Conservation (phyloP, 2,888 invertebrate species). For the Conops quadrifasciatus region DNA sequence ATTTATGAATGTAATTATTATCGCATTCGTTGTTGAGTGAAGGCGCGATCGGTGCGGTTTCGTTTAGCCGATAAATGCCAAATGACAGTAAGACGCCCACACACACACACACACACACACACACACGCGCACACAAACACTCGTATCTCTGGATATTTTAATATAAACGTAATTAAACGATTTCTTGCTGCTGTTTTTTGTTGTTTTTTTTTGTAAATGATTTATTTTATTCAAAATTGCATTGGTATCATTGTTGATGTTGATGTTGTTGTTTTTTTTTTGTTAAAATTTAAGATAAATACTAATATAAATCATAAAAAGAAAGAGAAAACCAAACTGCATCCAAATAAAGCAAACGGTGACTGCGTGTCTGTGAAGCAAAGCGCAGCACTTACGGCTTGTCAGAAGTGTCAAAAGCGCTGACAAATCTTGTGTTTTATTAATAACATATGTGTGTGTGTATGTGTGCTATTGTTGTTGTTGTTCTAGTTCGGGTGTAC, state of each 20-base stretch:
- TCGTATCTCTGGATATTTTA: conserved; percentile 15
- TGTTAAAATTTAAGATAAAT: too few relatives aligned
- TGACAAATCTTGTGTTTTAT: conserved; percentile 5
- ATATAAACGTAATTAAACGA: conserved; percentile 39
- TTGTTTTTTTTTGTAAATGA: too few relatives aligned
- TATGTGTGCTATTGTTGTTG: too few relatives aligned
- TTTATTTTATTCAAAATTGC: conserved; percentile 9
- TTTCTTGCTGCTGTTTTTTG: conserved; percentile 23
- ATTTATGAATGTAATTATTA: conserved; percentile 56
- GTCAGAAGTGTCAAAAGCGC: conserved; percentile 5
- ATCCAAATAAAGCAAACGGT: not conserved
- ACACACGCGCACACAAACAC: too few relatives aligned
- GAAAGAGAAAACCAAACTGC: too few relatives aligned
- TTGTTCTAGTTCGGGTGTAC: too few relatives aligned
- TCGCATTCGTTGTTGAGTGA: not conserved
- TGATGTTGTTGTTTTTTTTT: conserved; percentile 10
- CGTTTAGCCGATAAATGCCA: conserved; percentile 22
- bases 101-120: too few relatives aligned
- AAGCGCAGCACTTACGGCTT: not conserved
- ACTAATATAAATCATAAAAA: not conserved
- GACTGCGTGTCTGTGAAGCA: not conserved
- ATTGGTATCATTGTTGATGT: conserved; percentile 8
- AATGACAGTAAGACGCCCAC: not conserved
- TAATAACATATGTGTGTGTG: not conserved
- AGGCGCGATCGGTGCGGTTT: conserved; percentile 12